A percentile compares a stretch with the other conserved stretches of the same genome.
These are phyloP conservation scores for Megaleporinus macrocephalus DNA, from an alignment of 2,113 vertebrate genomes.

Conservation along the genomic window DNA sequence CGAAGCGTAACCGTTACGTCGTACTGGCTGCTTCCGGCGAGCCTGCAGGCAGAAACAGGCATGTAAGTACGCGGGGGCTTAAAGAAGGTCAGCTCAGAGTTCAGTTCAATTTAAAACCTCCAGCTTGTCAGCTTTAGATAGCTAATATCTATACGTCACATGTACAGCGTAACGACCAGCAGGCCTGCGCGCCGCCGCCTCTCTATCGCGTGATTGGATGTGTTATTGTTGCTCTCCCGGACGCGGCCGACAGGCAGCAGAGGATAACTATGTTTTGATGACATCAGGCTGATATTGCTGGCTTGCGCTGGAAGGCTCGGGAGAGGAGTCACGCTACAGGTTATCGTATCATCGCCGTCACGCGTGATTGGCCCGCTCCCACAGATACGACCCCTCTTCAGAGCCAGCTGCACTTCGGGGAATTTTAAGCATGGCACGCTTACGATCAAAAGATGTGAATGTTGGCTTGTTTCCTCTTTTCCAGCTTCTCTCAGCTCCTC, in stretches of 20 bases:
- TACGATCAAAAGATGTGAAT: background rate
- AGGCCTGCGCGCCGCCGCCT: background rate
- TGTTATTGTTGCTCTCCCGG: slow-evolving; percentile 70
- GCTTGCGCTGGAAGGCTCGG: slow-evolving; percentile 55
- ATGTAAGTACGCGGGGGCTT: too few species aligned
- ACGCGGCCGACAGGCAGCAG: slow-evolving; percentile 70
- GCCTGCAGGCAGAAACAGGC: too few species aligned
- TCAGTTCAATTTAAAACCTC: too few species aligned
- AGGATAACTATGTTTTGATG: slow-evolving; percentile 77
- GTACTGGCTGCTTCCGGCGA: background rate
- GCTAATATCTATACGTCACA: too few species aligned
- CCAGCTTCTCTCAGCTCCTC: background rate
- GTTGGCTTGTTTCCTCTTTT: background rate
- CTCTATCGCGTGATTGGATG: slow-evolving; percentile 62
- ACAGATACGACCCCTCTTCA: slow-evolving; percentile 23
- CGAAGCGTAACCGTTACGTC: too few species aligned
- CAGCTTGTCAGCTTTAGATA: too few species aligned
- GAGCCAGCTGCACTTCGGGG: slow-evolving; percentile 7
- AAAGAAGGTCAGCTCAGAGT: too few species aligned
- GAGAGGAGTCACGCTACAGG: slow-evolving; percentile 71
- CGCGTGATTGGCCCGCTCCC: slow-evolving; percentile 49
- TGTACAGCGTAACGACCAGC: background rate
- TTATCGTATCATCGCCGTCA: slow-evolving; percentile 68
- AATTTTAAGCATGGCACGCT: background rate
- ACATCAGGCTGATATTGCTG: slow-evolving; percentile 66